Percentiles rank a stretch among this genome's conserved stretches.
These are phyloP conservation scores for Brachypteracias leptosomus DNA, from an alignment of 2,113 vertebrate genomes.

Conservation along the genomic window DNA sequence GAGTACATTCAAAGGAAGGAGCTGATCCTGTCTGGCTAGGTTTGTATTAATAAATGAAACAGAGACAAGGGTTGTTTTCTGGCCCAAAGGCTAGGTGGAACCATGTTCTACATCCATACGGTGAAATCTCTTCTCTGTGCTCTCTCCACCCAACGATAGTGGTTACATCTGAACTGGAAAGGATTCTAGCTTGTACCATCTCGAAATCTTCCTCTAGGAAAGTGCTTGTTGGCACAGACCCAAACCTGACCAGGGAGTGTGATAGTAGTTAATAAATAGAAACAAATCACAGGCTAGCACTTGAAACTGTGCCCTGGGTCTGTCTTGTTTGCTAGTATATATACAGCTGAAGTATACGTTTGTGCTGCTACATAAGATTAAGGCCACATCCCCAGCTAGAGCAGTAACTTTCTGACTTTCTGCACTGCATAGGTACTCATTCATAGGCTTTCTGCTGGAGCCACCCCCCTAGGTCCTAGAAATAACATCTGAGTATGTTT, in stretches of 20 bases:
- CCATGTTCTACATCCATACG: rapidly evolving
- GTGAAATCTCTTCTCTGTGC: background rate
- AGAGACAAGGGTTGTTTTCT: background rate
- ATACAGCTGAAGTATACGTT: background rate
- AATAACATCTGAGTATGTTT: background rate
- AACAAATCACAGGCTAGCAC: background rate
- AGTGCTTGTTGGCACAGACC: background rate
- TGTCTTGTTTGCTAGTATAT: background rate
- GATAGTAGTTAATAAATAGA: background rate
- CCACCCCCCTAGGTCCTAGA: rapidly evolving
- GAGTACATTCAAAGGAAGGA: background rate
- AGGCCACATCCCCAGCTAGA: background rate
- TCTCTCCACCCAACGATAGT: background rate
- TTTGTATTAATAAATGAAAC: background rate
- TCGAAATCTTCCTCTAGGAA: background rate
- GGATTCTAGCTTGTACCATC: background rate
- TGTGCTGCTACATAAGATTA: background rate
- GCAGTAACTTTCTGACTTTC: background rate
- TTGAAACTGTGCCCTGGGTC: background rate
- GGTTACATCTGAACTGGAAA: background rate
- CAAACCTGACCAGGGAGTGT: background rate
- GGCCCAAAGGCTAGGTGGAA: background rate
- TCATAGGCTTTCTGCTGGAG: background rate
- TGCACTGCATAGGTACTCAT: rapidly evolving
- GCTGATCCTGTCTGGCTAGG: background rate